These are phyloP conservation scores for Cossypha heuglini DNA, from an alignment of 2,797 vertebrate genomes.

Conservation along the genomic window DNA sequence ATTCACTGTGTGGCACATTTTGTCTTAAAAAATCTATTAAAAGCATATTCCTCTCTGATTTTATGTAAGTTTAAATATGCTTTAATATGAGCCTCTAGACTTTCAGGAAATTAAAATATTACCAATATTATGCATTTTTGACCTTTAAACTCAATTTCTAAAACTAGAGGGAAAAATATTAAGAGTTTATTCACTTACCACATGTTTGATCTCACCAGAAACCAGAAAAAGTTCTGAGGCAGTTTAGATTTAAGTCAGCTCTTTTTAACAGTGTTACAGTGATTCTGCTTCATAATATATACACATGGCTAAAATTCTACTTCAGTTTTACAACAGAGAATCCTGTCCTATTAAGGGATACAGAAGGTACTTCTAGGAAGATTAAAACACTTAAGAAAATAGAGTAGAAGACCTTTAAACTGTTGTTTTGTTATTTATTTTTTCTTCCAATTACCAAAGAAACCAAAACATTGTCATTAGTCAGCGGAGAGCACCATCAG, in stretches of 20 bases:
- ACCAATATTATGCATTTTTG: background rate
- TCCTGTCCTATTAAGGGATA: background rate
- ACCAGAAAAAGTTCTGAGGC: background rate
- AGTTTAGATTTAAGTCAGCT: background rate
- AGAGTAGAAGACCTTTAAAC: background rate
- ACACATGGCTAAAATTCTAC: background rate
- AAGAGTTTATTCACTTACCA: background rate
- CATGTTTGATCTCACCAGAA: background rate
- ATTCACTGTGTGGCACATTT: background rate
- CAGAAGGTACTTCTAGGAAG: background rate
- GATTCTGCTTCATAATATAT: background rate
- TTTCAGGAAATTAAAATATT: background rate
- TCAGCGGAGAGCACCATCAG: background rate
- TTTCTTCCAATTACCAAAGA: background rate
- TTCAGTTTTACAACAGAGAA: background rate
- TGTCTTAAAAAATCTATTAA: background rate
- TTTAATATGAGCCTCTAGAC: background rate
- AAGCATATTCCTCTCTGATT: background rate
- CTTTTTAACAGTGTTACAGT: background rate
- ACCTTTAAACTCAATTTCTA: background rate
- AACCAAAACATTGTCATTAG: background rate
- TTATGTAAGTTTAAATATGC: background rate
- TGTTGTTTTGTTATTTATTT: background rate
- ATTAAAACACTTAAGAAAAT: background rate
- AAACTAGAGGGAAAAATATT: background rate